Evolutionary conservation across 2,797 vertebrate genomes (phyloP), one percentile per base, ranked within the genome.

Genomic region (Chelmon rostratus): DNA sequence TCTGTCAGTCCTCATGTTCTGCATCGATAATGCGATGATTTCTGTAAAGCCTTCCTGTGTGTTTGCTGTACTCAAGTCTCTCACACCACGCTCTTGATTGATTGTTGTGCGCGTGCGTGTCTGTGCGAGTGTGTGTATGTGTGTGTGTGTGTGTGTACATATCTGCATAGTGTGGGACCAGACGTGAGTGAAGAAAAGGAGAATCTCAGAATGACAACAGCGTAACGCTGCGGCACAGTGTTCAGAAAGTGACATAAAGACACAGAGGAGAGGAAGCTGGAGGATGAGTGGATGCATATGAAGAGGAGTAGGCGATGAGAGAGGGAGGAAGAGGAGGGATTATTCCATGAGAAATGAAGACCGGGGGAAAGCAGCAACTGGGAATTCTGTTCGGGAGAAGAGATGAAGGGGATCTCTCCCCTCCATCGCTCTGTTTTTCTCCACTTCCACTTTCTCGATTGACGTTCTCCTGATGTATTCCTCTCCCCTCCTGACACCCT

Each of bases 11-110:
- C n/a, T 38, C 59, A 44, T 58, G 65, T 66, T 52, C 65, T 42
- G 63, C 59, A 68, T 82, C 52, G n/a, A 88, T 81, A 76, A 84
- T 53, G 62, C 12, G 0, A 68, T 74, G 80, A 83, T 85, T 76
- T 75, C 70, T 3, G 13, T 65, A 58, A 81, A 63, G 13, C 72
- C 54, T 50, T 23, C 25, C 31, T 62, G 38, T 75, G 12, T 66
- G 64, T 65, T 73, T 40, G 67, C 28, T 16, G 65, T 71, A 70
- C 33, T 64, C 19, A 49, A 54, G 37, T 73, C 76, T 69, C 67
- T 42, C 2, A 16, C 2, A 7, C n/a, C 25, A 6, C 10, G 6
- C 25, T 70, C 23, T 28, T 40, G 72, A 81, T 70, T 74, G 77
- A 67, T 73, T 70, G 47, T 16, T 28, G 40, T 4, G 12, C 58